Evolutionary conservation across 1,140 invertebrate genomes (phyloP).

Genomic region (Philaenus spumarius): DNA sequence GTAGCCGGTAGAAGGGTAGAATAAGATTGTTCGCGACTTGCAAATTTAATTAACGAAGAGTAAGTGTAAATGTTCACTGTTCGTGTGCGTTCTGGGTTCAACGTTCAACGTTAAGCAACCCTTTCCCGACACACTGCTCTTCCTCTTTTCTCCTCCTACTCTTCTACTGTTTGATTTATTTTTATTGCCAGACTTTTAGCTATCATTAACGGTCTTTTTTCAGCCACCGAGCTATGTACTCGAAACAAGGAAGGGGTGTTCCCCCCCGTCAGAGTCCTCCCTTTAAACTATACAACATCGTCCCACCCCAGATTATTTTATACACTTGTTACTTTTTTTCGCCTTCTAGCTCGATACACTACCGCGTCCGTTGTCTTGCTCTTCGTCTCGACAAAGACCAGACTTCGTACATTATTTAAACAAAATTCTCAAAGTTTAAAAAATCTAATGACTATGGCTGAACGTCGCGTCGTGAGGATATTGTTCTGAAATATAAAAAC

Average conservation of each 20-base stretch:
- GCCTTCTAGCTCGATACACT: too few relatives aligned
- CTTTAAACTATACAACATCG: too few relatives aligned
- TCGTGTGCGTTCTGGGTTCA: background rate
- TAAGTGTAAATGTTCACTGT: conserved; percentile 3
- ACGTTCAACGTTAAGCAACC: background rate
- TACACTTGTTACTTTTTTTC: too few relatives aligned
- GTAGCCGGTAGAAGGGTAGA: too few relatives aligned
- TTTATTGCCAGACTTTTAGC: conserved; percentile 28
- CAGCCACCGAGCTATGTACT: background rate
- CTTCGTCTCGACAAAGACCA: too few relatives aligned
- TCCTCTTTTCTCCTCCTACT: background rate
- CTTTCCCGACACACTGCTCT: background rate
- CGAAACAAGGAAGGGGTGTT: background rate
- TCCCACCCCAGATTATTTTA: too few relatives aligned
- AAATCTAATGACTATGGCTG: too few relatives aligned
- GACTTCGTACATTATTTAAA: too few relatives aligned
- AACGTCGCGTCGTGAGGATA: too few relatives aligned
- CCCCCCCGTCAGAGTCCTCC: background rate
- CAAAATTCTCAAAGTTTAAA: too few relatives aligned
- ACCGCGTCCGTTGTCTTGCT: too few relatives aligned
- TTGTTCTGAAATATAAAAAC: too few relatives aligned
- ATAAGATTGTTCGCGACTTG: conserved; percentile 20
- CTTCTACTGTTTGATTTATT: conserved; percentile 26
- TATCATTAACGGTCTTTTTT: conserved; percentile 26
- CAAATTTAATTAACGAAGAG: conserved; percentile 24